Percentiles rank a stretch among this genome's conserved stretches.
phyloP scores from a whole-genome alignment of 2,888 invertebrate genomes.

The Poecilobothrus nobilitatus region DNA sequence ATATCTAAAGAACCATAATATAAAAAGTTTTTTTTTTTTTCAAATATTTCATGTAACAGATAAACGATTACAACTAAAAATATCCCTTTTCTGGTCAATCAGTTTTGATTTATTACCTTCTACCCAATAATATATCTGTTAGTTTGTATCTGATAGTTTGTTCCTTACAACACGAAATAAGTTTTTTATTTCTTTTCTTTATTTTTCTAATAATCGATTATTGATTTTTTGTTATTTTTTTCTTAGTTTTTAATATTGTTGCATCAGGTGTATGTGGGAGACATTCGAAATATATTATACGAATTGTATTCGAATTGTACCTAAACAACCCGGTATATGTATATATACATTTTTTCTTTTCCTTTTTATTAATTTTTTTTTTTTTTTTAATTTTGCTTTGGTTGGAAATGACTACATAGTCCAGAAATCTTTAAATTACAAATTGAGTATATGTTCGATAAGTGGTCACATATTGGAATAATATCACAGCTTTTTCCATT shows the following conservation, averaged over 20 bases:
- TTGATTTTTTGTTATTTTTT: neutral
- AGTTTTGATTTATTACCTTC: neutral
- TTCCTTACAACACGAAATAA: neutral
- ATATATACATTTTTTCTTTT: neutral
- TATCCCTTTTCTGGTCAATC: slow-evolving; percentile 3
- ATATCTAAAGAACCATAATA: neutral
- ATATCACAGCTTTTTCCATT: neutral
- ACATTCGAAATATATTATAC: neutral
- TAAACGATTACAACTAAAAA: slow-evolving; percentile 1
- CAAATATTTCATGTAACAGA: neutral
- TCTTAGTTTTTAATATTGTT: neutral
- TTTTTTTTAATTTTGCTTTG: neutral
- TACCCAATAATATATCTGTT: neutral
- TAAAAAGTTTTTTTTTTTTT: neutral
- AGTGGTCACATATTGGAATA: neutral
- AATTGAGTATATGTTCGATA: neutral
- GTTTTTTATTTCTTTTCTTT: neutral
- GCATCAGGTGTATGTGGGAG: neutral
- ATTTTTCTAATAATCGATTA: neutral
- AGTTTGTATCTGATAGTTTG: too few species aligned
- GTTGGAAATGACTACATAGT: neutral
- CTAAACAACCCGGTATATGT: too few species aligned
- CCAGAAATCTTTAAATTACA: neutral
- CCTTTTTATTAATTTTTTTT: too few species aligned
- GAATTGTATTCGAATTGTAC: neutral